A percentile compares a stretch with the other conserved stretches of the same genome.
phyloP scores from a whole-genome alignment of 1,140 invertebrate genomes.

The Heliconius nattereri region DNA sequence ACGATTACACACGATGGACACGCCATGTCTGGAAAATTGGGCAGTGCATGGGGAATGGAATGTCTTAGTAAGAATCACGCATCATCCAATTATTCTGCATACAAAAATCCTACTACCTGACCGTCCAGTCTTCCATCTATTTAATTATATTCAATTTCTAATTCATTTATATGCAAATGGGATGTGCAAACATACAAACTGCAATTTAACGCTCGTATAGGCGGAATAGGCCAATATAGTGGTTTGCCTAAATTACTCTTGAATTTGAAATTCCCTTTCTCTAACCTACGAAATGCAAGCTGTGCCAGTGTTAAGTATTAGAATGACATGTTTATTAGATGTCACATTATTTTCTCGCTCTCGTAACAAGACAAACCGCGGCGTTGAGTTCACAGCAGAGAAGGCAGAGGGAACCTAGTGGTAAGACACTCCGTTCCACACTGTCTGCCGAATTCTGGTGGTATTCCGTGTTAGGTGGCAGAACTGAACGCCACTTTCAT shows the following conservation, averaged over 20 bases:
- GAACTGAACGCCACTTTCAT: too few relatives aligned
- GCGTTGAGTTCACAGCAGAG: too few relatives aligned
- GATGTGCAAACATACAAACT: neutral
- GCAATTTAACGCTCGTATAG: neutral
- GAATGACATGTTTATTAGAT: neutral
- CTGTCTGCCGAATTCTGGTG: too few relatives aligned
- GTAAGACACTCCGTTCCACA: too few relatives aligned
- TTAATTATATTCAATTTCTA: neutral
- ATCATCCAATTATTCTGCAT: too few relatives aligned
- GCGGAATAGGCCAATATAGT: constrained; percentile 3
- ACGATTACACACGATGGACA: too few relatives aligned
- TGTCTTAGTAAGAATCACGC: too few relatives aligned
- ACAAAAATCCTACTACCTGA: too few relatives aligned
- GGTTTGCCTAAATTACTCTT: neutral
- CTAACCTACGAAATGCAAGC: neutral
- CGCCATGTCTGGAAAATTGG: too few relatives aligned
- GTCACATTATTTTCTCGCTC: neutral
- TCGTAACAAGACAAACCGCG: neutral
- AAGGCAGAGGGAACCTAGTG: too few relatives aligned
- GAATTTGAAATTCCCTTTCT: neutral
- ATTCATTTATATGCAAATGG: neutral
- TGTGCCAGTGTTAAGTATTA: neutral
- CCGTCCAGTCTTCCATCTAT: neutral
- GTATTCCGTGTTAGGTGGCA: too few relatives aligned
- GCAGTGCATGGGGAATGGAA: too few relatives aligned